phyloP scores from a whole-genome alignment of 37 sponge, comb jelly and placozoan genomes.

The Crambe crambe region DNA sequence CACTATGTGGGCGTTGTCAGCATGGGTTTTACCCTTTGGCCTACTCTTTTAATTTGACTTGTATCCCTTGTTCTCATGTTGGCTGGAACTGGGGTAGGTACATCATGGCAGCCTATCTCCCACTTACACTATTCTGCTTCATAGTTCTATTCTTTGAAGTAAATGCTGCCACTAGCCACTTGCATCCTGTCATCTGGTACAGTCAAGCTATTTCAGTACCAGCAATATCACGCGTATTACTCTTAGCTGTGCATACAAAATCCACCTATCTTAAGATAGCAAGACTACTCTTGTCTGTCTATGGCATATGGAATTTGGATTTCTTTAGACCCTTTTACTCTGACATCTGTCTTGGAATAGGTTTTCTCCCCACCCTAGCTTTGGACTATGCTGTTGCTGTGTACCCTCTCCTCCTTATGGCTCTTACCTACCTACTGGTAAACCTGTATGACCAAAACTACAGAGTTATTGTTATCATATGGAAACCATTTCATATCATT shows the following conservation, averaged over 20 bases:
- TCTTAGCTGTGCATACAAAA: not conserved
- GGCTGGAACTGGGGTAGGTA: not conserved
- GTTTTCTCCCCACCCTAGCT: too few species aligned
- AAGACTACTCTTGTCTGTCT: constrained; percentile 1
- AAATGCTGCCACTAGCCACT: constrained; percentile 42
- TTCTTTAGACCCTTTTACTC: not conserved
- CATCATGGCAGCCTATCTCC: constrained; percentile 27
- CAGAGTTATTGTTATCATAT: not conserved
- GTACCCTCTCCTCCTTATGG: not conserved
- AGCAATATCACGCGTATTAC: not conserved
- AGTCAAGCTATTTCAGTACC: constrained; percentile 27
- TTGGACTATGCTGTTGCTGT: too few species aligned
- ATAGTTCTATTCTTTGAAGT: constrained; percentile 57
- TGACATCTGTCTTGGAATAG: constrained; percentile 1
- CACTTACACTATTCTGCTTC: constrained; percentile 55
- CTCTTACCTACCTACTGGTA: constrained; percentile 4
- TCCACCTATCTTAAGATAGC: not conserved
- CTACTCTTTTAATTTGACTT: constrained; percentile 28
- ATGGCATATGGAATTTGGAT: too few species aligned
- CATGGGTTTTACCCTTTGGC: constrained; percentile 18
- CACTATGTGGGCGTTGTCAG: constrained; percentile 63
- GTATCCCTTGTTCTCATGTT: not conserved
- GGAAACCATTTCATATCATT: too few species aligned
- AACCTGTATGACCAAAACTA: constrained; percentile 4
- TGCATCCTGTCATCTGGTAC: constrained; percentile 53